Conservation (phyloP, 1,140 invertebrate genomes). For the Trachelipus rathkii region DNA sequence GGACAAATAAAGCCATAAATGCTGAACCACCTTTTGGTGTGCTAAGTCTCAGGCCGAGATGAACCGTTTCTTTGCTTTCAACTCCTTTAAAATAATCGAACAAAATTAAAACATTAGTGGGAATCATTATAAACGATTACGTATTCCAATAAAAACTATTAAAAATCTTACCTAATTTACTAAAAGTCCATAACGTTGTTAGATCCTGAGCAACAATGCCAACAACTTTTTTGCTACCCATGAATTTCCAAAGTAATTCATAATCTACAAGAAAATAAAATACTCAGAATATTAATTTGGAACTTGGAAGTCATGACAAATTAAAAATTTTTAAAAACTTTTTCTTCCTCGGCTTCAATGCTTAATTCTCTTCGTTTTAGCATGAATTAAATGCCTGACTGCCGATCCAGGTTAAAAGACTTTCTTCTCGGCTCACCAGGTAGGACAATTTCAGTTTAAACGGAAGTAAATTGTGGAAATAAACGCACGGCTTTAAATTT, state of each 20-base stretch:
- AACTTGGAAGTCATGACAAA: background rate
- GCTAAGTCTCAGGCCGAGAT: constrained; percentile 80
- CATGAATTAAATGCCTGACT: constrained; percentile 66
- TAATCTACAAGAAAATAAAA: background rate
- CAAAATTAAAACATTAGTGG: constrained; percentile 46
- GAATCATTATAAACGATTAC: background rate
- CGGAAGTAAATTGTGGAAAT: constrained; percentile 87
- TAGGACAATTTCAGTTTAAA: constrained; percentile 67
- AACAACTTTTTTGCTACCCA: constrained; percentile 73
- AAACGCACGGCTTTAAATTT: constrained; percentile 77
- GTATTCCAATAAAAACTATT: background rate
- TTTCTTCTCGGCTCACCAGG: constrained; percentile 59
- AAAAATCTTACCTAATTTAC: constrained; percentile 46
- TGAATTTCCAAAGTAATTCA: constrained; percentile 61
- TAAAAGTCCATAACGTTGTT: constrained; percentile 81
- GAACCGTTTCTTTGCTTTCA: constrained; percentile 63
- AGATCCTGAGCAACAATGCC: constrained; percentile 56
- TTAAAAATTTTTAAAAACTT: constrained; percentile 24
- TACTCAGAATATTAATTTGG: background rate
- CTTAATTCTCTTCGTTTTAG: constrained; percentile 64
- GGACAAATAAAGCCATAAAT: constrained; percentile 84
- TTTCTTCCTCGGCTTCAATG: constrained; percentile 67
- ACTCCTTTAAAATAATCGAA: constrained; percentile 59
- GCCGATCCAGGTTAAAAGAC: constrained; percentile 60
- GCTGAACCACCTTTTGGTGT: constrained; percentile 59